Percentiles rank a stretch among this genome's conserved stretches.
These are phyloP conservation scores for Solenodon paradoxus DNA, from an alignment of 2,113 vertebrate species.

Conservation along the genomic window DNA sequence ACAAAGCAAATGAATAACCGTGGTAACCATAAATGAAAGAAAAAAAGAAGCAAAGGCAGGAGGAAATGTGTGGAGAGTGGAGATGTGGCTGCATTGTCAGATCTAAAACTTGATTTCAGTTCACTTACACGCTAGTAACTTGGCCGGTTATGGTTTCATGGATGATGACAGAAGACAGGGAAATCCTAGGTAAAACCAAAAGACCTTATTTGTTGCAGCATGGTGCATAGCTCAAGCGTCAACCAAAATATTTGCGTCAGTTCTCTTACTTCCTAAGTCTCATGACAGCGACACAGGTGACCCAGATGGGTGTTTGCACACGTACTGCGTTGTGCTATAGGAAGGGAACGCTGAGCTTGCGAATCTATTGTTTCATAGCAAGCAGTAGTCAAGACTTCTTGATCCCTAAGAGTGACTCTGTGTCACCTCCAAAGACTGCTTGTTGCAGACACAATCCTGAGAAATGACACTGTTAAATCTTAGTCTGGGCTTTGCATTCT, in stretches of 20 bases:
- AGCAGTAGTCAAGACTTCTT: background rate
- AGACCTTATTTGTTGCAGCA: background rate
- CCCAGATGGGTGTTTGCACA: background rate
- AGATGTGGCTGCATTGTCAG: background rate
- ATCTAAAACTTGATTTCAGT: background rate
- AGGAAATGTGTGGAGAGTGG: background rate
- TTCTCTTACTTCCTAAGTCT: background rate
- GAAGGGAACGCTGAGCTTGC: background rate
- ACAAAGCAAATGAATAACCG: background rate
- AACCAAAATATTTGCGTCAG: background rate
- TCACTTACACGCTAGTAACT: background rate
- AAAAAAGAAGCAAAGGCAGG: background rate
- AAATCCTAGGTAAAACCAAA: background rate
- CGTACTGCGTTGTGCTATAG: background rate
- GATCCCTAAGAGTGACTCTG: background rate
- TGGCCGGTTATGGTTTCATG: background rate
- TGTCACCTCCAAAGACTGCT: background rate
- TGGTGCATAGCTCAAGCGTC: background rate
- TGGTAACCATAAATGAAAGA: background rate
- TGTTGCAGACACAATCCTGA: background rate
- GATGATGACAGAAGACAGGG: constrained; percentile 9
- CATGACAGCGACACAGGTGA: background rate
- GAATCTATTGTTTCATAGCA: background rate
- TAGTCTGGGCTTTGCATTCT: background rate
- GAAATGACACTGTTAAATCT: background rate